phyloP scores from a whole-genome alignment of 2,888 invertebrate species.

The Callinectes sapidus region DNA sequence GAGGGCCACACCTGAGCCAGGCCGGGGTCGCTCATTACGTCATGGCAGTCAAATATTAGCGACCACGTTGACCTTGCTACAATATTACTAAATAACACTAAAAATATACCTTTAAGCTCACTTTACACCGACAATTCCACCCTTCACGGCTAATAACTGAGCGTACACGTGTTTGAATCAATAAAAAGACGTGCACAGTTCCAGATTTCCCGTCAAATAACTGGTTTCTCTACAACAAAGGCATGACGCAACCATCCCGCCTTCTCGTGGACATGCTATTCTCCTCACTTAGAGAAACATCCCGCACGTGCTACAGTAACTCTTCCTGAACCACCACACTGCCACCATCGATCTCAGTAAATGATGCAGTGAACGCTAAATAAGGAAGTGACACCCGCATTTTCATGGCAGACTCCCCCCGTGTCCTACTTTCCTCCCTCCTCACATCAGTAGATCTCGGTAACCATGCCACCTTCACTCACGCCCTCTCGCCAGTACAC shows the following conservation, averaged over 20 bases:
- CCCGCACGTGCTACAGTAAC: neutral
- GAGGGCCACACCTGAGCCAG: neutral
- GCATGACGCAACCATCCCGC: slow-evolving; percentile 48
- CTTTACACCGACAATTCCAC: neutral
- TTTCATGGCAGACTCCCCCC: slow-evolving; percentile 40
- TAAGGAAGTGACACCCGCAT: slow-evolving; percentile 53
- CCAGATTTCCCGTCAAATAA: too few species aligned
- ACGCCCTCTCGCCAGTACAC: neutral
- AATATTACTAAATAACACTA: neutral
- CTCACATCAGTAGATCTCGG: too few species aligned
- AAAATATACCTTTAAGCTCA: neutral
- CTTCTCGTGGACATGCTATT: neutral
- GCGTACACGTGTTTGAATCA: too few species aligned
- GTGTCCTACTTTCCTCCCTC: slow-evolving; percentile 42
- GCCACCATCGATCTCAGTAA: neutral
- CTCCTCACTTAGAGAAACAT: too few species aligned
- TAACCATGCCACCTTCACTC: neutral
- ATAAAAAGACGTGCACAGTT: too few species aligned
- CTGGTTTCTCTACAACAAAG: neutral
- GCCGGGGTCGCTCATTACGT: neutral
- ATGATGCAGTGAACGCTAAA: slow-evolving; percentile 31
- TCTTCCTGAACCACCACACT: neutral
- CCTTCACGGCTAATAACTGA: too few species aligned
- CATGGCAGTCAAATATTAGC: neutral
- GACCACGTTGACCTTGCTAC: neutral